Evolutionary conservation across 1,140 invertebrate genomes (phyloP).

Genomic region (Pseudomyrmex cubaensis): DNA sequence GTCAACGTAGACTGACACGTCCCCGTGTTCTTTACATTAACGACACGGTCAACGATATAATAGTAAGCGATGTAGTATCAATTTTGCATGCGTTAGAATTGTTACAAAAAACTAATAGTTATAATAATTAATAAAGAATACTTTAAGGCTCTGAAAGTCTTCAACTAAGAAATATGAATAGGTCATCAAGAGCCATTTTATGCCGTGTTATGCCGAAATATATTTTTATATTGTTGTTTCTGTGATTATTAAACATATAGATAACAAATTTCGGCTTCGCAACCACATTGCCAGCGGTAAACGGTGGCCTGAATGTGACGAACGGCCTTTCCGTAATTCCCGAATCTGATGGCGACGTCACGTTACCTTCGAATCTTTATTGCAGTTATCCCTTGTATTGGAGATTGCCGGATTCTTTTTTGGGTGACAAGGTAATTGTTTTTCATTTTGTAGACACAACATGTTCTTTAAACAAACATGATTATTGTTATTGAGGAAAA

Average conservation of each 20-base stretch:
- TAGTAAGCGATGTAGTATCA: constrained; percentile 75
- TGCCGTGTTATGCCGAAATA: too few species aligned
- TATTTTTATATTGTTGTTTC: not conserved
- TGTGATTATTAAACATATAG: constrained; percentile 63
- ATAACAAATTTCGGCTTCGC: constrained; percentile 79
- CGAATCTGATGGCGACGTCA: constrained; percentile 87
- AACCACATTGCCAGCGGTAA: constrained; percentile 76
- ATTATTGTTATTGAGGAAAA: not conserved
- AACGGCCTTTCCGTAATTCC: constrained; percentile 90
- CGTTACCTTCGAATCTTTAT: constrained; percentile 87
- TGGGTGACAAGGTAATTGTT: constrained; percentile 91
- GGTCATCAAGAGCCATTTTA: too few species aligned
- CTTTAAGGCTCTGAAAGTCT: too few species aligned
- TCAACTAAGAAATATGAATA: too few species aligned
- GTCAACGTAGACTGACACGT: constrained; percentile 88
- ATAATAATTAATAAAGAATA: too few species aligned
- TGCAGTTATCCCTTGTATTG: constrained; percentile 94
- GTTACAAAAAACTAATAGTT: not conserved
- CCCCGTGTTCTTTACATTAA: constrained; percentile 87
- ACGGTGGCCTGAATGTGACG: constrained; percentile 85
- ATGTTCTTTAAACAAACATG: not conserved
- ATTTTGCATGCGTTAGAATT: not conserved
- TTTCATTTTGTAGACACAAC: not conserved
- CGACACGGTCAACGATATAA: constrained; percentile 83
- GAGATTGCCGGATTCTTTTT: constrained; percentile 92